Conservation (phyloP, 1,140 invertebrate genomes). For the Drosophila sp. region DNA sequence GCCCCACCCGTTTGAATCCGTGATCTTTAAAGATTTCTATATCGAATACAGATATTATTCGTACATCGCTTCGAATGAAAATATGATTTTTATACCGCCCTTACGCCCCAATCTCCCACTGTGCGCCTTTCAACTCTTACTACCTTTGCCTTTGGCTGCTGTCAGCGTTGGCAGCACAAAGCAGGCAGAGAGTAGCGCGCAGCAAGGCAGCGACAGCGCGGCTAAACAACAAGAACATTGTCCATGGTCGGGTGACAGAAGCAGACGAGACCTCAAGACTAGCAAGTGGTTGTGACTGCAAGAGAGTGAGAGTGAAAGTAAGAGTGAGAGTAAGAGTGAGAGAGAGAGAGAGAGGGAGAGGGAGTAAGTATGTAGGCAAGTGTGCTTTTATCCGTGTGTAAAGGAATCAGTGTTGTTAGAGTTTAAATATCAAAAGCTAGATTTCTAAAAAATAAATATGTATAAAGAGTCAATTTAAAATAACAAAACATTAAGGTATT, state of each 20-base stretch:
- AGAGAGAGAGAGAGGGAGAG: background rate
- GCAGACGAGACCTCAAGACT: conserved; percentile 21
- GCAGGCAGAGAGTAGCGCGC: background rate
- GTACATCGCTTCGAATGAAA: too few species aligned
- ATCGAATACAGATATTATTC: too few species aligned
- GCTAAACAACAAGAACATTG: conserved; percentile 69
- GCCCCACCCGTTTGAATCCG: too few species aligned
- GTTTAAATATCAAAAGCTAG: too few species aligned
- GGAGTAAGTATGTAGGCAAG: too few species aligned
- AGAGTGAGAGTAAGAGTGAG: background rate
- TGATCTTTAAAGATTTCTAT: too few species aligned
- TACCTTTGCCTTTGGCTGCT: conserved; percentile 1
- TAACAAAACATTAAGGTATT: too few species aligned
- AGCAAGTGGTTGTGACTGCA: conserved; percentile 38
- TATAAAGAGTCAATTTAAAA: too few species aligned
- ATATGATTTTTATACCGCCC: too few species aligned
- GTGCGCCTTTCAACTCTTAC: conserved; percentile 17
- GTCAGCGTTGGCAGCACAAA: conserved; percentile 1
- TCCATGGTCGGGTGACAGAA: conserved; percentile 69
- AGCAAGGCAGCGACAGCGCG: conserved; percentile 4
- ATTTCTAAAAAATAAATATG: too few species aligned
- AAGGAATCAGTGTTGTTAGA: conserved; percentile 13
- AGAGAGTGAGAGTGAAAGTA: conserved; percentile 10
- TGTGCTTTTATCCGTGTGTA: background rate
- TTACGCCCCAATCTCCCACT: too few species aligned